Evolutionary conservation across 2,888 invertebrate species (phyloP), one percentile per base, ranked within the genome.

Genomic region (Drosophila pseudotakahashii): DNA sequence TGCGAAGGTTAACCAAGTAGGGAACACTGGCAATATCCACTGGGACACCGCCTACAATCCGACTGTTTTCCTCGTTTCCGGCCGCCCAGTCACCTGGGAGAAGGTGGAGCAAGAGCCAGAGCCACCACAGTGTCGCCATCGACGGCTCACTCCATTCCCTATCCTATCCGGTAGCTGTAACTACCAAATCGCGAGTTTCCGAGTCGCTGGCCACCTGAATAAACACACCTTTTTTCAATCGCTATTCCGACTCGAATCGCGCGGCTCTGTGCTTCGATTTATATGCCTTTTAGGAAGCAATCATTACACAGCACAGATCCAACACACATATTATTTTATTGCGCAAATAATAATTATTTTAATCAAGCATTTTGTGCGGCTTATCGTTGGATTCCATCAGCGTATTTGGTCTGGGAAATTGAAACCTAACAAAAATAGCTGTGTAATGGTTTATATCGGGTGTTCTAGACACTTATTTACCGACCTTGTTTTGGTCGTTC

Each of bases 1-100:
- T 54, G 13, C 81, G 79, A 16, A 91, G 47, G 57, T 84, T 81
- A 1, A 91, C 76, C 62, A 90, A 64, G 58, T 88, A 91, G 1
- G 90, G 88, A 1, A 85, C 79, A 26, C 71, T 76, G 32, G 50
- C 63, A 2, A 90, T 87, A 1, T 77, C 75, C 44, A 87, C 84
- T 0, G 75, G 51, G 1, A 42, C 39, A 14, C 91, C 89, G 50
- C 81, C 87, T 7, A 90, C 87, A 77, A 90, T 90, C 6, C 89
- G 83, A 1, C 80, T 76, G 63, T 71, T 80, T 6, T 58, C 74
- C 32, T 72, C 76, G 54, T 73, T 77, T 32, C n/a, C 48, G 42
- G 61, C 54, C 47, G 70, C 64, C 61, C 66, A 61, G 37, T 45
- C 13, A 37, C 53, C 32, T n/a, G 54, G 36, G 39, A 63, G 19